phyloP scores from a whole-genome alignment of 1,140 invertebrate species.

The Ceratina japonica region DNA sequence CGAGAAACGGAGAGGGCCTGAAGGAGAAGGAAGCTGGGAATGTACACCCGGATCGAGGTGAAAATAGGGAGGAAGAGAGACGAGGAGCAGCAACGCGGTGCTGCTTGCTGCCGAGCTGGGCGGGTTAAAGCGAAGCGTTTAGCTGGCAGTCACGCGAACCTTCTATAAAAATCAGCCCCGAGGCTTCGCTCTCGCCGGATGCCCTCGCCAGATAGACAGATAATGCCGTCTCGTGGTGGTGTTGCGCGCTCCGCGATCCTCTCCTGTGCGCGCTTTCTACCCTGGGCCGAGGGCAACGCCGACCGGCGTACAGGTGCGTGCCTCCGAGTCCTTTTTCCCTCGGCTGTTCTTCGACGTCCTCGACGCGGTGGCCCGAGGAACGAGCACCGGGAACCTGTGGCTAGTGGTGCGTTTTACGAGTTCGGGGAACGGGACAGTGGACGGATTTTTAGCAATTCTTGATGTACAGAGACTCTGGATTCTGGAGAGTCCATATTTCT shows the following conservation, averaged over 20 bases:
- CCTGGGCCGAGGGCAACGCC: conserved; percentile 12
- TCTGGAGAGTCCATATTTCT: neutral
- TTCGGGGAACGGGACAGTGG: conserved; percentile 51
- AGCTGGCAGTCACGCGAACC: conserved; percentile 70
- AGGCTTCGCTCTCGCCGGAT: conserved; percentile 56
- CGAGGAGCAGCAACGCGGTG: conserved; percentile 24
- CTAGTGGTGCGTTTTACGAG: conserved; percentile 47
- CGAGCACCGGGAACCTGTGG: neutral
- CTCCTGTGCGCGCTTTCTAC: conserved; percentile 10
- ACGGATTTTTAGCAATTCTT: conserved; percentile 15
- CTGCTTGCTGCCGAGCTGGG: conserved; percentile 47
- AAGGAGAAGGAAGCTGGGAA: neutral
- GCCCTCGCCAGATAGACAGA: conserved; percentile 60
- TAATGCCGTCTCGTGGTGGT: conserved; percentile 56
- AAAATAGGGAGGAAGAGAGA: conserved; percentile 36
- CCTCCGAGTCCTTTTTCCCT: conserved; percentile 49
- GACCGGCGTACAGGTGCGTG: conserved; percentile 65
- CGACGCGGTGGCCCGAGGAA: conserved; percentile 16
- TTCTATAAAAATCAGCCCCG: conserved; percentile 68
- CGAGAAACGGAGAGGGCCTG: neutral
- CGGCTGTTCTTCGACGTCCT: conserved; percentile 5
- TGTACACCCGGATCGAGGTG: conserved; percentile 11
- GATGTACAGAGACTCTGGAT: conserved; percentile 11
- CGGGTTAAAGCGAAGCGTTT: conserved; percentile 69
- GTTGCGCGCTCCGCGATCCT: conserved; percentile 18